A percentile compares a stretch with the other conserved stretches of the same genome.
phyloP scores from a whole-genome alignment of 2,113 vertebrate genomes.

The Rattus rattus region DNA sequence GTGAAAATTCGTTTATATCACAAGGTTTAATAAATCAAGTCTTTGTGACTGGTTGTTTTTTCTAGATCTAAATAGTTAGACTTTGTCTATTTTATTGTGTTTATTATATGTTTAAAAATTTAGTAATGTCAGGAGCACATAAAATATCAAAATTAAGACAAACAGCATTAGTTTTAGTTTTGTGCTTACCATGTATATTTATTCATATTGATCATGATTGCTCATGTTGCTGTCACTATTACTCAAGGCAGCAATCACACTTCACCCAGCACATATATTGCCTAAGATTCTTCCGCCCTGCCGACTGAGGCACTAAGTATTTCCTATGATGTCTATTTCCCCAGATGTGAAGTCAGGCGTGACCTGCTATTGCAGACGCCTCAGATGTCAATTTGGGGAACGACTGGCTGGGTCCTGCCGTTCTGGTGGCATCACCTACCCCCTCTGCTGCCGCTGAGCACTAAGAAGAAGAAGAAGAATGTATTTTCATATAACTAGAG shows the following conservation, averaged over 20 bases:
- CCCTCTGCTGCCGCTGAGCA: not conserved
- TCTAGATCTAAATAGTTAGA: too few relatives aligned
- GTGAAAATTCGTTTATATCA: not conserved
- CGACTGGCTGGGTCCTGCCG: not conserved
- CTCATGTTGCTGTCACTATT: not conserved
- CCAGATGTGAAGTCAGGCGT: not conserved
- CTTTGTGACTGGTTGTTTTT: too few relatives aligned
- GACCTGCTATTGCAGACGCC: not conserved
- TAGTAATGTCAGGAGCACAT: not conserved
- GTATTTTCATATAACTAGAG: not conserved
- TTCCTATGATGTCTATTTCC: too few relatives aligned
- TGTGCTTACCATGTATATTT: not conserved
- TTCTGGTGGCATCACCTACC: fast-evolving
- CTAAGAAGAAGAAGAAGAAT: not conserved
- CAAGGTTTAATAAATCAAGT: not conserved
- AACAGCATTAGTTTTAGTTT: not conserved
- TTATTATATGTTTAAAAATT: not conserved
- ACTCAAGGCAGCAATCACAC: not conserved
- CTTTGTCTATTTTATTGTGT: not conserved
- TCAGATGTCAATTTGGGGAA: not conserved
- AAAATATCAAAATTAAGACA: not conserved
- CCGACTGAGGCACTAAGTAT: not conserved
- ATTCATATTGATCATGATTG: not conserved
- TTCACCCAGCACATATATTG: not conserved
- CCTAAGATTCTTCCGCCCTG: too few relatives aligned